Percentiles rank a stretch among this genome's conserved stretches.
Conservation (phyloP, 1,140 invertebrate species). For the Micrasema minimum region DNA sequence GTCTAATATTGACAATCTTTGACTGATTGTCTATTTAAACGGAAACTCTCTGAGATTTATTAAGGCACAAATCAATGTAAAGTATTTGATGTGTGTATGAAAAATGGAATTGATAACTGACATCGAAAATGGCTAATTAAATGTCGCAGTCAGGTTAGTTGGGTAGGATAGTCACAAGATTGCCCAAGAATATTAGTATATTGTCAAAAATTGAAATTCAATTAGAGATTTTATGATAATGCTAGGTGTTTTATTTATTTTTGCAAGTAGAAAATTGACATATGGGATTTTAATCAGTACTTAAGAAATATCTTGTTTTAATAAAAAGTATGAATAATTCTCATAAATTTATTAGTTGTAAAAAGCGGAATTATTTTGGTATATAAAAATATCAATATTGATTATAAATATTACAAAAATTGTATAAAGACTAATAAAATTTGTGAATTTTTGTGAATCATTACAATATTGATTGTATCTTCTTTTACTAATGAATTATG, state of each 20-base stretch:
- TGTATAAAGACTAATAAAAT: slow-evolving; percentile 29
- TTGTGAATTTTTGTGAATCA: slow-evolving; percentile 19
- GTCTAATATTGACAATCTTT: too few relatives aligned
- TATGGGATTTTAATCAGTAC: slow-evolving; percentile 25
- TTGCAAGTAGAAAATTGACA: slow-evolving; percentile 10
- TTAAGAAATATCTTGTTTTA: slow-evolving; percentile 30
- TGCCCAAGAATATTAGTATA: too few relatives aligned
- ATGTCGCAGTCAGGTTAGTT: background rate
- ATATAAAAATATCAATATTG: slow-evolving; percentile 35
- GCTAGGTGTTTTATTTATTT: slow-evolving; percentile 25
- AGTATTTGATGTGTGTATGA: background rate
- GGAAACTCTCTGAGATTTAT: too few relatives aligned
- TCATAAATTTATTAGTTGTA: slow-evolving; percentile 35
- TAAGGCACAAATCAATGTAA: too few relatives aligned
- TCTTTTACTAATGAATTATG: slow-evolving; percentile 1
- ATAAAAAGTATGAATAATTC: slow-evolving; percentile 33
- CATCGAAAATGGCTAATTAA: slow-evolving; percentile 20
- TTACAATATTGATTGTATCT: background rate
- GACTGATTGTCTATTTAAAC: too few relatives aligned
- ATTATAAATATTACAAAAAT: slow-evolving; percentile 23
- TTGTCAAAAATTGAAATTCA: slow-evolving; percentile 5
- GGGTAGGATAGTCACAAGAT: too few relatives aligned
- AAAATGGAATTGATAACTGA: slow-evolving; percentile 18
- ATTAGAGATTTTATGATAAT: slow-evolving; percentile 1
- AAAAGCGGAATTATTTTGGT: slow-evolving; percentile 34